Conservation (phyloP, 2,888 invertebrate genomes). For the Acrobasis consociella region DNA sequence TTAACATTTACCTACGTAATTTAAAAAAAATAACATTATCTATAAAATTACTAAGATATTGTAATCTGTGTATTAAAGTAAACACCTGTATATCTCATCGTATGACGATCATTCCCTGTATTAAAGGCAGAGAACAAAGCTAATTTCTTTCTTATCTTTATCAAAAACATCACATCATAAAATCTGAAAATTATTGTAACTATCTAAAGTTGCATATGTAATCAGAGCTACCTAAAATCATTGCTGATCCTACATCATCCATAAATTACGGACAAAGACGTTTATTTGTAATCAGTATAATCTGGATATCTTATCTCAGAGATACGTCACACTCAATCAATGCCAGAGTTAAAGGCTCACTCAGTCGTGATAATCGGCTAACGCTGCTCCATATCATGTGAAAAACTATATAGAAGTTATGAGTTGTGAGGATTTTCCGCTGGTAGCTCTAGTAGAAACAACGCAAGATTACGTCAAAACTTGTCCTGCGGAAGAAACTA, state of each 20-base stretch:
- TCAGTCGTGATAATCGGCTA: constrained; percentile 52
- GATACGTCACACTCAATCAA: constrained; percentile 76
- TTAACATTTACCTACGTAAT: no score
- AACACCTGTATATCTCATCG: neutral
- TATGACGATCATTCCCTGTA: neutral
- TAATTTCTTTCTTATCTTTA: constrained; percentile 5
- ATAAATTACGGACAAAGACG: constrained; percentile 47
- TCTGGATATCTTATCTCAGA: constrained; percentile 67
- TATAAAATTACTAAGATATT: neutral
- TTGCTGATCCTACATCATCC: constrained; percentile 34
- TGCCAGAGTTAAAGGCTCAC: constrained; percentile 67
- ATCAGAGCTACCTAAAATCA: constrained; percentile 16
- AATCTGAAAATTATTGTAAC: neutral
- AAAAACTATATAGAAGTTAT: constrained; percentile 53
- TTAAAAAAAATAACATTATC: no score
- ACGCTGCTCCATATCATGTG: constrained; percentile 51
- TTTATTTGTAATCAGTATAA: constrained; percentile 58
- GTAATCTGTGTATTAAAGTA: neutral
- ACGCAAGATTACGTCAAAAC: constrained; percentile 45
- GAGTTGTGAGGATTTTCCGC: constrained; percentile 59
- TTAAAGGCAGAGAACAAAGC: neutral
- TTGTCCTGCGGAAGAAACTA: constrained; percentile 24
- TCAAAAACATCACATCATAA: neutral
- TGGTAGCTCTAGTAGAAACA: constrained; percentile 50
- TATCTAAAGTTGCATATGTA: constrained; percentile 1